Evolutionary conservation across 2,797 vertebrate species (phyloP).

Genomic region (Acipenser oxyrinchus): DNA sequence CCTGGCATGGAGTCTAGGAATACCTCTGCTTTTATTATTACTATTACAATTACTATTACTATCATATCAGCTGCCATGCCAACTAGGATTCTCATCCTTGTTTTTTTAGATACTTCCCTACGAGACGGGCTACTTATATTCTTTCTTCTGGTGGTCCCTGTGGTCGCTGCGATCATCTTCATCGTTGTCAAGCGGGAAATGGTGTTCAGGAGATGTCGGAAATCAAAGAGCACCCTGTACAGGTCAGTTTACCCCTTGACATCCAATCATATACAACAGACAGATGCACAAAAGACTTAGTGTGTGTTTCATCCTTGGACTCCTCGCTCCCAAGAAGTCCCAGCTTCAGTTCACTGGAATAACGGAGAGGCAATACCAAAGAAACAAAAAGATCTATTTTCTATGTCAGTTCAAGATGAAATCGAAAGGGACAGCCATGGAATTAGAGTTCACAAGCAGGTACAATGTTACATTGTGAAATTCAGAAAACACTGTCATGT

Average conservation of each 20-base stretch:
- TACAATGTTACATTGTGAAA: too few relatives aligned
- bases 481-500: too few relatives aligned
- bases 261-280: too few relatives aligned
- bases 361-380: constrained; percentile 33
- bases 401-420: too few relatives aligned
- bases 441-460: too few relatives aligned
- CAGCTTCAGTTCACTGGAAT: not conserved
- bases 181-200: constrained; percentile 53
- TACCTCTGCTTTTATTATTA: not conserved
- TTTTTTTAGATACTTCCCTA: constrained; percentile 68
- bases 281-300: too few relatives aligned
- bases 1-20: not conserved
- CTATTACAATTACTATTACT: not conserved
- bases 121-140: constrained; percentile 77
- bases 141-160: constrained; percentile 74
- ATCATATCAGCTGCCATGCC: too few relatives aligned
- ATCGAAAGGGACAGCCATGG: too few relatives aligned
- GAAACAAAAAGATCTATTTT: constrained; percentile 22
- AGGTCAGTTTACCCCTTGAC: constrained; percentile 30
- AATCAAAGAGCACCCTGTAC: constrained; percentile 13
- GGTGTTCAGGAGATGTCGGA: constrained; percentile 54
- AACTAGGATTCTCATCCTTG: not conserved
- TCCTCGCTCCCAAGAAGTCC: not conserved
- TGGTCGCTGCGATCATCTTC: constrained; percentile 32
- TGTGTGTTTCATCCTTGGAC: too few relatives aligned